Percentiles rank a stretch among this genome's conserved stretches.
These are phyloP conservation scores for Rhabdomys dilectus DNA, from an alignment of 2,113 vertebrate genomes.

Conservation along the genomic window DNA sequence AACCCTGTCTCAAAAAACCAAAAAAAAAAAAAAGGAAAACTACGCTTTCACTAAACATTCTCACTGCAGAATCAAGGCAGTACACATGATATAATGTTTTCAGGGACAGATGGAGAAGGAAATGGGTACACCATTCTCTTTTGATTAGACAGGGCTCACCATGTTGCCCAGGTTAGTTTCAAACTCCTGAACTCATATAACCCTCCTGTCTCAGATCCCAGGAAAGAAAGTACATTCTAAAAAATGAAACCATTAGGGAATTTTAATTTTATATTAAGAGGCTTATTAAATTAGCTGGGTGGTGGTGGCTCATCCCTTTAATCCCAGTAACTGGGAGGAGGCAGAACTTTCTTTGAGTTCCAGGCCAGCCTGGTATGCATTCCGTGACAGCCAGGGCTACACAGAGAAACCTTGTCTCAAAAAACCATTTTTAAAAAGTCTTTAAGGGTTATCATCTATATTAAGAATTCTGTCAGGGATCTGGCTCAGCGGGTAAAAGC, in stretches of 20 bases:
- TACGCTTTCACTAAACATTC: conserved; percentile 51
- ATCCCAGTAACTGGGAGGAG: too few relatives aligned
- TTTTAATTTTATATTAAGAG: conserved; percentile 21
- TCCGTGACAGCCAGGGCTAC: too few relatives aligned
- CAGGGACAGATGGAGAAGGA: neutral
- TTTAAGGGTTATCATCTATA: conserved; percentile 37
- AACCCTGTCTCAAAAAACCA: too few relatives aligned
- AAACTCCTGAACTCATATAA: neutral
- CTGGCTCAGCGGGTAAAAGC: too few relatives aligned
- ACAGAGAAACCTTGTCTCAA: too few relatives aligned
- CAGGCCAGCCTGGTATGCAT: too few relatives aligned
- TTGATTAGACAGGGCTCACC: neutral
- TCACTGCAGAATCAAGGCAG: neutral
- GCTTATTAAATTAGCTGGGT: neutral
- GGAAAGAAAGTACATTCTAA: conserved; percentile 28
- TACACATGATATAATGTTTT: conserved; percentile 5
- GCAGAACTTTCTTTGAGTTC: too few relatives aligned
- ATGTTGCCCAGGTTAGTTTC: neutral
- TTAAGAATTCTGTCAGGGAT: neutral
- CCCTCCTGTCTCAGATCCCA: neutral
- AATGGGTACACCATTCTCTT: neutral
- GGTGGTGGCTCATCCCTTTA: too few relatives aligned
- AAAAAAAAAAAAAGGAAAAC: too few relatives aligned
- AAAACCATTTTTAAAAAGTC: neutral
- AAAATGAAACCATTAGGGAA: conserved; percentile 18